Conservation (phyloP, 2,888 invertebrate species). For the Eumacrocentrus americanus region DNA sequence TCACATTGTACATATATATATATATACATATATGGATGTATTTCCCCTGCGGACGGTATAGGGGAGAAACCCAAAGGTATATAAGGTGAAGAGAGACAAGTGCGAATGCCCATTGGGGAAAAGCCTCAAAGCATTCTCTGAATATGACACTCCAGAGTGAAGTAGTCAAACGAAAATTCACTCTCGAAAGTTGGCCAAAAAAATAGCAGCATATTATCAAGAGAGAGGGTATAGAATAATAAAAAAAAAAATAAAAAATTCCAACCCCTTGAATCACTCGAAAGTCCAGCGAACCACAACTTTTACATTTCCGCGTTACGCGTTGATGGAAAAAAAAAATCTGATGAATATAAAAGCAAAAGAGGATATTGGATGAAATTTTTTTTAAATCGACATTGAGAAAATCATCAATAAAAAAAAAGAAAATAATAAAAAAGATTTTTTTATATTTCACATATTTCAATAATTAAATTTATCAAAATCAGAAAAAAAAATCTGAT, state of each 20-base stretch:
- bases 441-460: too few relatives aligned
- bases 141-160: conserved; percentile 9
- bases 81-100: not conserved
- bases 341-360: too few relatives aligned
- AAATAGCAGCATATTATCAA: not conserved
- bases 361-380: too few relatives aligned
- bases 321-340: too few relatives aligned
- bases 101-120: conserved; percentile 17
- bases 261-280: too few relatives aligned
- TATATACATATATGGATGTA: conserved; percentile 6
- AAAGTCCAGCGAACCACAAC: too few relatives aligned
- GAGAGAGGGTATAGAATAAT: not conserved
- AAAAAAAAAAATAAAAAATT: not conserved
- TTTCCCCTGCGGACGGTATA: not conserved
- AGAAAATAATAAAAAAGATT: too few relatives aligned
- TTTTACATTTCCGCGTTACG: too few relatives aligned
- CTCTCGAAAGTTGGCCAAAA: not conserved
- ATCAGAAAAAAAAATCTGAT: too few relatives aligned
- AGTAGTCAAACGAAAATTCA: conserved; percentile 16
- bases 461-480: too few relatives aligned
- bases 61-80: not conserved
- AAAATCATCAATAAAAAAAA: too few relatives aligned
- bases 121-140: conserved; percentile 10
- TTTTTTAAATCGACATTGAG: too few relatives aligned
- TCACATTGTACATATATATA: not conserved